Evolutionary conservation across 2,797 vertebrate species (phyloP).

Genomic region (Ceyx erithaca): DNA sequence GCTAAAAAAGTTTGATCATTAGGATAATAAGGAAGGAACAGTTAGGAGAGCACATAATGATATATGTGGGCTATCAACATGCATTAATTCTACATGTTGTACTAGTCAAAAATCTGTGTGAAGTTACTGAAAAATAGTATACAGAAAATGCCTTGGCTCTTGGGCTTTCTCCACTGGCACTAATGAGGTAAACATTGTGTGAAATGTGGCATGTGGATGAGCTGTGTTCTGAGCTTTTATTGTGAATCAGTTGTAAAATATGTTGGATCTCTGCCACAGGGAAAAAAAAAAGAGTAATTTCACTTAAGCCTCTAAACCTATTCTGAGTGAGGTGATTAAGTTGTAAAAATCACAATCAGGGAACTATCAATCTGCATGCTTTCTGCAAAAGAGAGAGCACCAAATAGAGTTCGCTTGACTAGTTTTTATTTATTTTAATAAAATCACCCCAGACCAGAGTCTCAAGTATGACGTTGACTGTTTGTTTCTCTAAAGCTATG

Average conservation of each 20-base stretch:
- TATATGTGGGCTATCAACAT: not conserved
- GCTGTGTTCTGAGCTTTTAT: slow-evolving; percentile 32
- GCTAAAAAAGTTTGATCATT: slow-evolving; percentile 11
- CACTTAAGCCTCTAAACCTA: slow-evolving; percentile 29
- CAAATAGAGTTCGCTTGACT: slow-evolving; percentile 15
- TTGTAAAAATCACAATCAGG: slow-evolving; percentile 54
- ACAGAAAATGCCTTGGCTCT: slow-evolving; percentile 22
- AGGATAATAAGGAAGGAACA: slow-evolving; percentile 11
- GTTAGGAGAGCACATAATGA: not conserved
- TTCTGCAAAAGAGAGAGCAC: slow-evolving; percentile 16
- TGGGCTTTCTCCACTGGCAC: slow-evolving; percentile 19
- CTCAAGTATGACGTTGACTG: not conserved
- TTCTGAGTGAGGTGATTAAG: slow-evolving; percentile 58
- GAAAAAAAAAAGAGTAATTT: slow-evolving; percentile 37
- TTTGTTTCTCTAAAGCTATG: not conserved
- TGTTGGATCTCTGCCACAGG: slow-evolving; percentile 47
- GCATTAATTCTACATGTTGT: slow-evolving; percentile 2
- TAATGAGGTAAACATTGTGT: slow-evolving; percentile 63
- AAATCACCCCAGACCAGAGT: not conserved
- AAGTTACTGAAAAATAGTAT: slow-evolving; percentile 16
- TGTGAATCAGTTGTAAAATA: slow-evolving; percentile 64
- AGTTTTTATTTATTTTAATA: not conserved
- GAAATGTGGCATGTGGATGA: slow-evolving; percentile 50
- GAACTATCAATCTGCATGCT: slow-evolving; percentile 38
- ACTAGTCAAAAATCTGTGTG: not conserved